phyloP scores from a whole-genome alignment of 2,113 vertebrate genomes.

The Eira barbara region DNA sequence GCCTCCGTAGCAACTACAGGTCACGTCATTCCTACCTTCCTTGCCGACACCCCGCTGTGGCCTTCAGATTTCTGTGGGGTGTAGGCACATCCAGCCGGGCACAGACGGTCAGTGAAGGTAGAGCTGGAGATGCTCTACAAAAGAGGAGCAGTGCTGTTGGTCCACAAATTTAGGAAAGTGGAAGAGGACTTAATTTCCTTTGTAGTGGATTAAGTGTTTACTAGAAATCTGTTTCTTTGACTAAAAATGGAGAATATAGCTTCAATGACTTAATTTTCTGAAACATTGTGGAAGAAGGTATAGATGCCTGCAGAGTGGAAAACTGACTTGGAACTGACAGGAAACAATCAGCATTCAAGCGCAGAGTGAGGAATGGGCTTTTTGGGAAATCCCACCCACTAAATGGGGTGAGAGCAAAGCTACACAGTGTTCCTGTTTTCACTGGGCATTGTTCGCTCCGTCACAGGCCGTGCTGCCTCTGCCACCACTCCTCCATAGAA shows the following conservation, averaged over 20 bases:
- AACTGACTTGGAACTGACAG: neutral
- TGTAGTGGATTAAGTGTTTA: neutral
- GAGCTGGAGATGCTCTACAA: neutral
- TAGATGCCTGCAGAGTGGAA: neutral
- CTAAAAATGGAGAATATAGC: neutral
- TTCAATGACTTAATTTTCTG: neutral
- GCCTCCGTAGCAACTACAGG: neutral
- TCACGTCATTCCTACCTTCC: neutral
- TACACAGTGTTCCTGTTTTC: neutral
- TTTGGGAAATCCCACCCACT: neutral
- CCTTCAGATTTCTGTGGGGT: neutral
- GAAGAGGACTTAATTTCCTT: constrained; percentile 8
- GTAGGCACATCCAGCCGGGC: neutral
- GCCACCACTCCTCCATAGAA: neutral
- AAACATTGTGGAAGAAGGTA: neutral
- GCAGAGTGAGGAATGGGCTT: neutral
- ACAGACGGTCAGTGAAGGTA: neutral
- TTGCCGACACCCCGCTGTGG: neutral
- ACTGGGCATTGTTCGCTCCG: neutral
- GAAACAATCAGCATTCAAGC: neutral
- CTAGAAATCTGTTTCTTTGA: constrained; percentile 13
- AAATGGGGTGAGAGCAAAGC: neutral
- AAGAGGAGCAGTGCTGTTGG: neutral
- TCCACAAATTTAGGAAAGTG: neutral
- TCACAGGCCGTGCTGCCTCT: neutral